A percentile compares a stretch with the other conserved stretches of the same genome.
Evolutionary conservation across 2,797 vertebrate species (phyloP).

Genomic region (Chrosomus eos): DNA sequence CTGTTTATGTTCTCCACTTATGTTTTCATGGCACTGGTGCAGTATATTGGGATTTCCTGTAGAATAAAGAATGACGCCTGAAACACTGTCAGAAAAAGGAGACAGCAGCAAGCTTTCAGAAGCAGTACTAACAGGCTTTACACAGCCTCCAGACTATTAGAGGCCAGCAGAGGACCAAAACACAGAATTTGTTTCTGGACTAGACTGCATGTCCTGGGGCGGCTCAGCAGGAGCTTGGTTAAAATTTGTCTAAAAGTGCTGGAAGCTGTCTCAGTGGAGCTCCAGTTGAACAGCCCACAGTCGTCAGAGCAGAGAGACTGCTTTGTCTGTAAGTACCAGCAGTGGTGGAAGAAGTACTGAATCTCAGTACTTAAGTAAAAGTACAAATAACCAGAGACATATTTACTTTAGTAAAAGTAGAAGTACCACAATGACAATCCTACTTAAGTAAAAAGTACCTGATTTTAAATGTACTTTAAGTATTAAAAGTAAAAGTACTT

Average conservation of each 20-base stretch:
- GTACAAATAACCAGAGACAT: too few species aligned
- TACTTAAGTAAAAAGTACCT: too few species aligned
- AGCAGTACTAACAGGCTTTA: constrained; percentile 62
- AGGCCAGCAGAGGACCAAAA: constrained; percentile 59
- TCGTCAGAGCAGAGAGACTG: constrained; percentile 33
- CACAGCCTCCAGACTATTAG: constrained; percentile 58
- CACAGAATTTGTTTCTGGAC: constrained; percentile 38
- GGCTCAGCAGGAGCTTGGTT: constrained; percentile 28
- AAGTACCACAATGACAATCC: too few species aligned
- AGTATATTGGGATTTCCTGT: constrained; percentile 64
- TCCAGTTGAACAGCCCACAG: constrained; percentile 5
- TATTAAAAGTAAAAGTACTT: too few species aligned
- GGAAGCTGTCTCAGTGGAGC: constrained; percentile 12
- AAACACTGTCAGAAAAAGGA: constrained; percentile 64
- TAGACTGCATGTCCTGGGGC: constrained; percentile 11
- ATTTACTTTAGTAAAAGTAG: too few species aligned
- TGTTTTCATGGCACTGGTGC: constrained; percentile 59
- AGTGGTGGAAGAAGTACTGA: too few species aligned
- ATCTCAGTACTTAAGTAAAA: too few species aligned
- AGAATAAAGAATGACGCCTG: constrained; percentile 61
- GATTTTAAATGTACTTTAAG: too few species aligned
- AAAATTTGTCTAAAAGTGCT: constrained; percentile 21
- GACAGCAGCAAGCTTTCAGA: constrained; percentile 56
- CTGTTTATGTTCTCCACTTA: neutral
- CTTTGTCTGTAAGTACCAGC: constrained; percentile 31